Percentiles rank a stretch among this genome's conserved stretches.
These are phyloP conservation scores for Leucopternis melanops DNA, from an alignment of 2,113 vertebrate genomes.

Conservation along the genomic window DNA sequence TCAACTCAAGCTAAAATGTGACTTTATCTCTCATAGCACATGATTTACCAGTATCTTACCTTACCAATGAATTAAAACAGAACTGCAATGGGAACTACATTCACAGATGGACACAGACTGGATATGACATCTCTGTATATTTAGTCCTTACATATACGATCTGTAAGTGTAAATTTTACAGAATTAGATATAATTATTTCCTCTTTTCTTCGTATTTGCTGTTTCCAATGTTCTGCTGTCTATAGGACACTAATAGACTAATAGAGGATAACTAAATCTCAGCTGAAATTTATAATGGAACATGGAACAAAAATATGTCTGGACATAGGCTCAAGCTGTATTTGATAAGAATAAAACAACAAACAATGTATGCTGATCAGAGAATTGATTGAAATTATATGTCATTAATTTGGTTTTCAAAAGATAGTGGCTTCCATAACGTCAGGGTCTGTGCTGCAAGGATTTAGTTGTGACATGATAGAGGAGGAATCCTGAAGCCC, in stretches of 20 bases:
- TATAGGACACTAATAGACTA: neutral
- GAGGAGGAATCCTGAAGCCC: neutral
- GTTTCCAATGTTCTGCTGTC: neutral
- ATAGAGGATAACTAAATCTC: neutral
- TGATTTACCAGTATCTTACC: neutral
- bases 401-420: neutral
- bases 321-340: neutral
- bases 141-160: neutral
- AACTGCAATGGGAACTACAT: neutral
- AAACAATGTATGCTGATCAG: neutral
- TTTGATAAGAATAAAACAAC: neutral
- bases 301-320: neutral
- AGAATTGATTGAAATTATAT: neutral
- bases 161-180: neutral
- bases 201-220: neutral
- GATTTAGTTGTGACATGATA: neutral
- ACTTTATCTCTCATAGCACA: neutral
- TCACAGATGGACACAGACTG: neutral
- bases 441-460: neutral
- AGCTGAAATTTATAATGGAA: neutral
- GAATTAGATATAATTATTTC: neutral
- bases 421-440: neutral
- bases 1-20: neutral
- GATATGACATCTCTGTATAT: neutral
- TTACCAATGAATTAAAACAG: neutral